These are phyloP conservation scores for Hemicentrotus pulcherrimus DNA, from an alignment of 35 echinoderm and acorn worm species.

Conservation along the genomic window DNA sequence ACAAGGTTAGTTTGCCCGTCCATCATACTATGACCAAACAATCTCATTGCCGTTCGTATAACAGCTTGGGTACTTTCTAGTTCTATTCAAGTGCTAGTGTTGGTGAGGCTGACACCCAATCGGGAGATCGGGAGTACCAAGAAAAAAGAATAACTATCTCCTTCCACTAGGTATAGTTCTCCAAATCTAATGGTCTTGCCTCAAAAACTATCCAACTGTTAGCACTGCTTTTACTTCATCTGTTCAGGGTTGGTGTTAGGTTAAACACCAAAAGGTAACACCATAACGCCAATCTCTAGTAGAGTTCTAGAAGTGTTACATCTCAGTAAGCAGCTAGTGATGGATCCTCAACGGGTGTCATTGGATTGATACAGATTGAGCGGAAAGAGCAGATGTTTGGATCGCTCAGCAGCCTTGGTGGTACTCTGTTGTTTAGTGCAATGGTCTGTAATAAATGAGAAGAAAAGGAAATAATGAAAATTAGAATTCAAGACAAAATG, in stretches of 20 bases:
- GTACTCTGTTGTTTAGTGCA: constrained; percentile 73
- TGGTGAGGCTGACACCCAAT: not conserved
- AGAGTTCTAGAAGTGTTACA: not conserved
- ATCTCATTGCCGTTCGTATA: not conserved
- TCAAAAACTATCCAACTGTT: not conserved
- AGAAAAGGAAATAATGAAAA: constrained; percentile 22
- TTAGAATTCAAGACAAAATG: not conserved
- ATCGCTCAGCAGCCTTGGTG: constrained; percentile 90
- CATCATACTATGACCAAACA: not conserved
- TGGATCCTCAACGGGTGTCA: constrained; percentile 96
- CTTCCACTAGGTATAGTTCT: not conserved
- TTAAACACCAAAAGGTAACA: not conserved
- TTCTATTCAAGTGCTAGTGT: not conserved
- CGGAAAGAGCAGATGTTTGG: constrained; percentile 93
- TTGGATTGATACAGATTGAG: constrained; percentile 83
- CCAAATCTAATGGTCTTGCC: not conserved
- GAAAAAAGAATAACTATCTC: not conserved
- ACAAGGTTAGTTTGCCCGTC: not conserved
- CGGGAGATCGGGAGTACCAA: not conserved
- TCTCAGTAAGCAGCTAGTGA: constrained; percentile 77
- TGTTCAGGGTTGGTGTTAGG: not conserved
- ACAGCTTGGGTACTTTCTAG: not conserved
- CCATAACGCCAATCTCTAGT: not conserved
- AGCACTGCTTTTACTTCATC: not conserved
- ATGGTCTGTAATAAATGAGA: constrained; percentile 76